phyloP scores from a whole-genome alignment of 2,888 invertebrate species.

The Marasmarcha lunaedactyla region DNA sequence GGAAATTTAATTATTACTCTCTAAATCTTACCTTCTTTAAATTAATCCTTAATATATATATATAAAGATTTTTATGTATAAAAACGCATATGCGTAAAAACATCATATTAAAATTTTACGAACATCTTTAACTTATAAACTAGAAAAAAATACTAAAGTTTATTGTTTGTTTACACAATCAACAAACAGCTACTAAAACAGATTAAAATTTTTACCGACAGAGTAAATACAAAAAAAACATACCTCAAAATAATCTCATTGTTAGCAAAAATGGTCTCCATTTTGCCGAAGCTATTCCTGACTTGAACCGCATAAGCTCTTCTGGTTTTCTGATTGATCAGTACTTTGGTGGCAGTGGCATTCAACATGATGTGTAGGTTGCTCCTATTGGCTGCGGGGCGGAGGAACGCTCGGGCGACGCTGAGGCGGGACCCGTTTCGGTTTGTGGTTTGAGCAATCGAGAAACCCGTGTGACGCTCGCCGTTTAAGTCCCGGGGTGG shows the following conservation, averaged over 20 bases:
- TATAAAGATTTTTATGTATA: too few relatives aligned
- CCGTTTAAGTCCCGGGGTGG: slow-evolving; percentile 86
- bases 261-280: slow-evolving; percentile 71
- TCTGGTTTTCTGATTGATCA: slow-evolving; percentile 80
- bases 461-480: slow-evolving; percentile 82
- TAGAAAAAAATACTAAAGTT: too few relatives aligned
- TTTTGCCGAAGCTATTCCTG: slow-evolving; percentile 65
- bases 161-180: too few relatives aligned
- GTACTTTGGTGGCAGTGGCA: slow-evolving; percentile 80
- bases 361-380: slow-evolving; percentile 89
- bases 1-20: too few relatives aligned
- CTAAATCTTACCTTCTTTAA: too few relatives aligned
- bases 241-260: slow-evolving; percentile 76
- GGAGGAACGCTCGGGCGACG: slow-evolving; percentile 83
- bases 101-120: too few relatives aligned
- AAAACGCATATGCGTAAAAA: too few relatives aligned
- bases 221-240: slow-evolving; percentile 21
- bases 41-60: too few relatives aligned
- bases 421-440: slow-evolving; percentile 88
- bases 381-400: slow-evolving; percentile 79
- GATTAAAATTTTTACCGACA: too few relatives aligned
- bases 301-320: slow-evolving; percentile 84
- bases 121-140: too few relatives aligned
- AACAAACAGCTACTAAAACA: too few relatives aligned
- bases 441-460: slow-evolving; percentile 89